phyloP scores from a whole-genome alignment of 2,797 vertebrate genomes.

The Falco rusticolus region DNA sequence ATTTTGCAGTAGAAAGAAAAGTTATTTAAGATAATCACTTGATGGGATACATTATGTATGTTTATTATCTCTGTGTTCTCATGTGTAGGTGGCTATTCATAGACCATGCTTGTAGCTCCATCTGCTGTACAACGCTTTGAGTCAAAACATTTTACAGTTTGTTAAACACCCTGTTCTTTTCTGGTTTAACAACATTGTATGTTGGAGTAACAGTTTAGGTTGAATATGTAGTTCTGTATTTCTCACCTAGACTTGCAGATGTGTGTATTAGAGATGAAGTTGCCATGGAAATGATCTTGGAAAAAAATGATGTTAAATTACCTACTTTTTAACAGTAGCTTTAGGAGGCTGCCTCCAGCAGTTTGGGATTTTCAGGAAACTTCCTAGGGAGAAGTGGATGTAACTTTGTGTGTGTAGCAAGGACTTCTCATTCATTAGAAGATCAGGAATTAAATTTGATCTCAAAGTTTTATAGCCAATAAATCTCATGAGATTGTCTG shows the following conservation, averaged over 20 bases:
- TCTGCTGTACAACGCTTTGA: conserved; percentile 45
- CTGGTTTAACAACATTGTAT: not conserved
- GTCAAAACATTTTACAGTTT: conserved; percentile 57
- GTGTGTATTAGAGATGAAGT: not conserved
- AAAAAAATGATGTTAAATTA: not conserved
- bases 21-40: not conserved
- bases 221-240: not conserved
- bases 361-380: not conserved
- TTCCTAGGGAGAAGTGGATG: not conserved
- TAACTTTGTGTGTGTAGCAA: not conserved
- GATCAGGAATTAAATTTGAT: not conserved
- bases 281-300: not conserved
- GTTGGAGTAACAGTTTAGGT: conserved; percentile 23
- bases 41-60: not conserved
- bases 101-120: conserved; percentile 43
- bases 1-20: not conserved
- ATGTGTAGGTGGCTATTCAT: conserved; percentile 35
- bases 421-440: not conserved
- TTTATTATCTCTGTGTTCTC: conserved; percentile 26
- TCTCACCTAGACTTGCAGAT: not conserved
- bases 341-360: not conserved
- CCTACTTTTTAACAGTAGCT: not conserved
- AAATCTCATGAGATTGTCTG: not conserved
- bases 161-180: conserved; percentile 7
- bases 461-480: not conserved